Conservation (phyloP, 2,888 invertebrate species). For the Cremastinae sp. region DNA sequence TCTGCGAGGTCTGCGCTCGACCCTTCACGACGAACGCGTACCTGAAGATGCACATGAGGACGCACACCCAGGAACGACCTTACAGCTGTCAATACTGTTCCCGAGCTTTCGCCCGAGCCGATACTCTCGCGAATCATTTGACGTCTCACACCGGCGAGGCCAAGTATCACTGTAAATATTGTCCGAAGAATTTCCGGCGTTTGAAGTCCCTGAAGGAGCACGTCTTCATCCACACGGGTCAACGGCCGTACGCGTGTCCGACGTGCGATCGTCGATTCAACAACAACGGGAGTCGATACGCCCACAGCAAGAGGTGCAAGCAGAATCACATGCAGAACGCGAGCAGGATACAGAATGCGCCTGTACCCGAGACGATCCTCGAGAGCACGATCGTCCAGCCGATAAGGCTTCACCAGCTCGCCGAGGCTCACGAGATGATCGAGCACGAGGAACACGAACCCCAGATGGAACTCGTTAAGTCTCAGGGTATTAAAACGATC, state of each 20-base stretch:
- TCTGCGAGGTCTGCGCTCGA: conserved; percentile 77
- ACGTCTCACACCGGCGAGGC: conserved; percentile 79
- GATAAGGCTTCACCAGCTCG: conserved; percentile 53
- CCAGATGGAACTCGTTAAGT: conserved; percentile 72
- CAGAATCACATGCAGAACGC: conserved; percentile 74
- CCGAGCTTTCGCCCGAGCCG: conserved; percentile 77
- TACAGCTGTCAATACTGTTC: conserved; percentile 79
- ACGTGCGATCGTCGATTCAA: conserved; percentile 78
- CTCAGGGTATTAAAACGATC: conserved; percentile 77
- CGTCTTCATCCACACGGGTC: conserved; percentile 78
- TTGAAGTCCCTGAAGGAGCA: conserved; percentile 78
- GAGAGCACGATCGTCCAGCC: conserved; percentile 33
- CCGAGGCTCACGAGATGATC: conserved; percentile 36
- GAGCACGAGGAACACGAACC: conserved; percentile 58
- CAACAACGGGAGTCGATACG: conserved; percentile 78
- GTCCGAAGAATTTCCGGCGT: conserved; percentile 77
- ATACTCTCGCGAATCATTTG: conserved; percentile 77
- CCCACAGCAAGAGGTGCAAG: conserved; percentile 78
- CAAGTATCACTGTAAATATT: conserved; percentile 78
- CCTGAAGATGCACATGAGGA: conserved; percentile 79
- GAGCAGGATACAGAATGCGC: conserved; percentile 7
- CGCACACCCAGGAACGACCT: conserved; percentile 78
- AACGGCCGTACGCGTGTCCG: conserved; percentile 78
- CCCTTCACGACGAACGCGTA: conserved; percentile 79
- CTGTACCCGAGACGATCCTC: not conserved